Base-by-base conservation (phyloP, 2,888 invertebrate species). In the Andrena praecox region DNA sequence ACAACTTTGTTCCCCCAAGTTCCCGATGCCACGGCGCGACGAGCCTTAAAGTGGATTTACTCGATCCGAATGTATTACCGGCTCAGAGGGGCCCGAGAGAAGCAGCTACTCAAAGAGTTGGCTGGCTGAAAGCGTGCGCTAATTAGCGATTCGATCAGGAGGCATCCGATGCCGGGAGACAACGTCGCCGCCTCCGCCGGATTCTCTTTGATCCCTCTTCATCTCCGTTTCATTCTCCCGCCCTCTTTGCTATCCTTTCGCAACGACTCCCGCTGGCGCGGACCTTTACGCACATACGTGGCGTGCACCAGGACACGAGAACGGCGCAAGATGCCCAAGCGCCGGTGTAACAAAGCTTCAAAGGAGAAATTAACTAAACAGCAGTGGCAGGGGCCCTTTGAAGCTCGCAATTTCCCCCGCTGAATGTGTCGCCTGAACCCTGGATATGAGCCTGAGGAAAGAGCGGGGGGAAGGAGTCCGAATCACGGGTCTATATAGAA, bases 71-170 rank as follows among this genome's bases (percentile, higher is more conserved):
- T 88, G 88, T 81, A 88, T 88, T 88, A 88, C 85, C 85, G 80
- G 73, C 33, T 10, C 10, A 20, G 62, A 20, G 62, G n/a, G 20
- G 35, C 5, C 62, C 20, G 20, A 4, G 62, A 75, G 87, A 64
- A 80, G 72, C 84, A 88, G 75, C 79, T 73, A 79, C 79, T 84
- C 89, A 87, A 87, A 89, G 88, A 87, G 88, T 89, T 77, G 75
- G 60, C 70, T 76, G 76, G 56, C 70, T 64, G 82, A 73, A 77
- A 88, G 85, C 82, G 80, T 84, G 83, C 69, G 83, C 79, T 88
- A 88, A 88, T 88, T 88, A 88, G 85, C 88, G 88, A 85, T 88
- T 88, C 88, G 89, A 88, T 88, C 89, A 84, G 85, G 78, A 60
- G 80, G 82, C 83, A 85, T 88, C 87, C 85, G 82, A 82, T 76